Conservation (phyloP, 2,888 invertebrate species). For the Mythimna ferrago region DNA sequence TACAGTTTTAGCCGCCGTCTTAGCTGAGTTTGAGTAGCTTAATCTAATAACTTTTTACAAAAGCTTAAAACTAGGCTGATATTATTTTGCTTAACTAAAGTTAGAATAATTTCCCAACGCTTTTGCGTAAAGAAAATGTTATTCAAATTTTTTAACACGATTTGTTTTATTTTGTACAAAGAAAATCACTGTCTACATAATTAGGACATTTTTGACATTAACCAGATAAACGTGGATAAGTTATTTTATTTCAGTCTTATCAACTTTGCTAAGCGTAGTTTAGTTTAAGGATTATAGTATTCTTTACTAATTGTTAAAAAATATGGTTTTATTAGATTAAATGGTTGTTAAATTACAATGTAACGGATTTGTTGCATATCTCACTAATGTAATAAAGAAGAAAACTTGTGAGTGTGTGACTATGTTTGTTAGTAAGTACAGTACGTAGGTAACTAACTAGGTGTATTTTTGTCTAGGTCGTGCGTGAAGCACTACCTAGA, state of each 20-base stretch:
- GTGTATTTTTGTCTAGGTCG: too few species aligned
- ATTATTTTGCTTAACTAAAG: conserved; percentile 18
- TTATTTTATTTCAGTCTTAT: conserved; percentile 39
- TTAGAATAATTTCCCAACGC: conserved; percentile 11
- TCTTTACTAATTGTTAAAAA: background rate
- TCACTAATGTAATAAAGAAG: too few species aligned
- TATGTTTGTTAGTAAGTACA: too few species aligned
- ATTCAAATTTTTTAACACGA: conserved; percentile 18
- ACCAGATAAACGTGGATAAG: conserved; percentile 49
- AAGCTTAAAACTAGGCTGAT: background rate
- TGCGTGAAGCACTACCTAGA: too few species aligned
- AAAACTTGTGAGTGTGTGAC: too few species aligned
- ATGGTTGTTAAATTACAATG: too few species aligned
- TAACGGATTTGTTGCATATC: too few species aligned
- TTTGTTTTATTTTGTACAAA: conserved; percentile 30
- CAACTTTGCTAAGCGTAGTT: conserved; percentile 46
- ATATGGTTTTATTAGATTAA: too few species aligned
- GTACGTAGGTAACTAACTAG: too few species aligned
- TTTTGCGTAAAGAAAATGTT: conserved; percentile 9
- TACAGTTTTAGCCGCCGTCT: too few species aligned
- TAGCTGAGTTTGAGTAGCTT: background rate
- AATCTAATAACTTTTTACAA: background rate
- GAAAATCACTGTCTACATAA: conserved; percentile 49
- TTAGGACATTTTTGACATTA: conserved; percentile 56
- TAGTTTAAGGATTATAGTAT: background rate